These are phyloP conservation scores for Cheilosia vernalis DNA, from an alignment of 2,888 invertebrate species.

Conservation along the genomic window DNA sequence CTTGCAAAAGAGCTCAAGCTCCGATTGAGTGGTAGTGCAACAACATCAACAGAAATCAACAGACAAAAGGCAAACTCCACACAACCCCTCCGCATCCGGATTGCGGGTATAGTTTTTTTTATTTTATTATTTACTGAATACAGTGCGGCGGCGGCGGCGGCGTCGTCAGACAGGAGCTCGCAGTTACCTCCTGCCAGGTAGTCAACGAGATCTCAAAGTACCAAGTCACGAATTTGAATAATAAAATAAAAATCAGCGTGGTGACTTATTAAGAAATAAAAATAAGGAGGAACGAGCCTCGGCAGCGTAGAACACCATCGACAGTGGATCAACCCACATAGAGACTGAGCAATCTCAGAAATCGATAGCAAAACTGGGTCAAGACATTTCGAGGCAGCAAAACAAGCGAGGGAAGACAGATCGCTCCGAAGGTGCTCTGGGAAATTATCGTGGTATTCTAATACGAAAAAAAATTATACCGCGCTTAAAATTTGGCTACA, in stretches of 20 bases:
- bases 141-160: slow-evolving; percentile 14
- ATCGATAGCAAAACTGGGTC: slow-evolving; percentile 71
- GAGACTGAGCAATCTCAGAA: slow-evolving; percentile 64
- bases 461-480: slow-evolving; percentile 10
- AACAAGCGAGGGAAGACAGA: slow-evolving; percentile 25
- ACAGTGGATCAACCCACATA: slow-evolving; percentile 71
- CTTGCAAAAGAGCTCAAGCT: slow-evolving; percentile 54
- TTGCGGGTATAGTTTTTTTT: slow-evolving; percentile 3
- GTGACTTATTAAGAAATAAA: slow-evolving; percentile 74
- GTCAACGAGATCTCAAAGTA: slow-evolving; percentile 63
- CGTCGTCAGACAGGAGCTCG: slow-evolving; percentile 64
- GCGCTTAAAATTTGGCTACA: slow-evolving; percentile 11
- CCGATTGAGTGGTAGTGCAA: slow-evolving; percentile 51
- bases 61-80: slow-evolving; percentile 19
- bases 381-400: slow-evolving; percentile 49
- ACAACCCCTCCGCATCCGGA: background rate
- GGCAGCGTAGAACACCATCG: slow-evolving; percentile 55
- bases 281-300: slow-evolving; percentile 45
- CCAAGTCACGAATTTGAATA: slow-evolving; percentile 74
- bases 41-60: slow-evolving; percentile 13
- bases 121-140: slow-evolving; percentile 2
- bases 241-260: slow-evolving; percentile 65
- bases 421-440: slow-evolving; percentile 33
- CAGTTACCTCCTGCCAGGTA: slow-evolving; percentile 69
- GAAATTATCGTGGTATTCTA: slow-evolving; percentile 43